phyloP scores from a whole-genome alignment of 2,888 invertebrate species.

The Parasteatoda lunata region DNA sequence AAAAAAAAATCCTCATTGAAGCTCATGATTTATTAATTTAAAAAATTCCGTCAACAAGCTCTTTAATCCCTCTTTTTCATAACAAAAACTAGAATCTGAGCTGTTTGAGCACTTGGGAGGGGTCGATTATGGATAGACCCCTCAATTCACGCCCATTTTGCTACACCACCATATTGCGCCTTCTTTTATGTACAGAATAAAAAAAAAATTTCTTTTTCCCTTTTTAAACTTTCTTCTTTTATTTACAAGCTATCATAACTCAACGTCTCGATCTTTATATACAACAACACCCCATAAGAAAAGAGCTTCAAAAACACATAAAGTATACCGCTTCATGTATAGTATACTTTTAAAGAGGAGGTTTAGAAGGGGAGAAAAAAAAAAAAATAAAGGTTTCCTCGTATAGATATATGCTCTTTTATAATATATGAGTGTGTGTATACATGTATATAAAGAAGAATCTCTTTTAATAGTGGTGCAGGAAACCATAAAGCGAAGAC shows the following conservation, averaged over 20 bases:
- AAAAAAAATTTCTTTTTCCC: background rate
- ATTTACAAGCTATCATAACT: conserved; percentile 48
- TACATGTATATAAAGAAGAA: conserved; percentile 57
- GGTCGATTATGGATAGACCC: conserved; percentile 33
- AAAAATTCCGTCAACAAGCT: background rate
- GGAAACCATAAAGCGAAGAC: conserved; percentile 62
- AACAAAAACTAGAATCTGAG: conserved; percentile 9
- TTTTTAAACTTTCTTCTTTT: conserved; percentile 13
- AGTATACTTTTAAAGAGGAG: background rate
- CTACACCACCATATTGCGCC: conserved; percentile 39
- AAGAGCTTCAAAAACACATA: conserved; percentile 38
- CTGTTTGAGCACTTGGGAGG: no score
- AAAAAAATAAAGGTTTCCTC: conserved; percentile 12
- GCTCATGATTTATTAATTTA: no score
- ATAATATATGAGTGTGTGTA: conserved; percentile 43
- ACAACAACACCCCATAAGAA: conserved; percentile 19
- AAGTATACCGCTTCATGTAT: conserved; percentile 16
- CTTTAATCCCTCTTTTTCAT: background rate
- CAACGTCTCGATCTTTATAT: conserved; percentile 40
- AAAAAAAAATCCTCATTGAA: no score
- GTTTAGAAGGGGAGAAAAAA: background rate
- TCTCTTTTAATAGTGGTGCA: conserved; percentile 61
- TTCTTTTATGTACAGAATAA: conserved; percentile 16
- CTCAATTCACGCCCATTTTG: conserved; percentile 51
- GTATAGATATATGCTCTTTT: conserved; percentile 24